Base-by-base conservation (phyloP, 2,113 vertebrate genomes). In the Amazona vittata region DNA sequence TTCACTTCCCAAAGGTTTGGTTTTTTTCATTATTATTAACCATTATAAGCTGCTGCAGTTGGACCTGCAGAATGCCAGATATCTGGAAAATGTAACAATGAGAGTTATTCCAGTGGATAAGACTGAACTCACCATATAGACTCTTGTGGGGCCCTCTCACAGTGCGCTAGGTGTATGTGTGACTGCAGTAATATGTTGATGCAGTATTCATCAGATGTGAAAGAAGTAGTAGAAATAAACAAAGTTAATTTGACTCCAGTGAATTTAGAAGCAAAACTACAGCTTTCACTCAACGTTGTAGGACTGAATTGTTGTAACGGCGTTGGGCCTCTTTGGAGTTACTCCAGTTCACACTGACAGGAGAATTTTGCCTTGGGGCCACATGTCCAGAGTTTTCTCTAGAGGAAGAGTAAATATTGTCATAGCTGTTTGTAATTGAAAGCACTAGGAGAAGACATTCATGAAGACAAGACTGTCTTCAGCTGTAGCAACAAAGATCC, bases 401-500 rank as follows among this genome's bases (percentile, higher is more conserved):
- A 82, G 75, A 84, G 90, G 59, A 89, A 93, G 62, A 68, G 39
- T 71, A 89, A 96, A 94, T 97, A 96, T 97, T 97, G 84, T 70
- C 79, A 89, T 97, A 96, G 94, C 94, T 96, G 95, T 87, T 95
- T 85, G 86, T 87, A 96, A 96, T 93, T 96, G 90, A 83, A 95
- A 94, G 77, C 63, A 46, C 63, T 85, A 76, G 52, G 37, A 91
- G 83, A 96, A 94, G 87, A 95, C 79, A 77, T 89, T 80, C 50
- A 53, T 26, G 57, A 85, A 59, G 33, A 59, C 57, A 59, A 59
- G 82, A 53, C 86, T 7, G 7, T 94, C 91, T 95, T 97, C 97
- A 97, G 96, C 89, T 97, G 97, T 96, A 89, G 95, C 82, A 97
- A 97, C 94, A 97, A 86, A 91, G 65, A 33, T 49, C 55, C 62